Conservation (phyloP, 2,888 invertebrate genomes). For the Drosophila aldrichi region DNA sequence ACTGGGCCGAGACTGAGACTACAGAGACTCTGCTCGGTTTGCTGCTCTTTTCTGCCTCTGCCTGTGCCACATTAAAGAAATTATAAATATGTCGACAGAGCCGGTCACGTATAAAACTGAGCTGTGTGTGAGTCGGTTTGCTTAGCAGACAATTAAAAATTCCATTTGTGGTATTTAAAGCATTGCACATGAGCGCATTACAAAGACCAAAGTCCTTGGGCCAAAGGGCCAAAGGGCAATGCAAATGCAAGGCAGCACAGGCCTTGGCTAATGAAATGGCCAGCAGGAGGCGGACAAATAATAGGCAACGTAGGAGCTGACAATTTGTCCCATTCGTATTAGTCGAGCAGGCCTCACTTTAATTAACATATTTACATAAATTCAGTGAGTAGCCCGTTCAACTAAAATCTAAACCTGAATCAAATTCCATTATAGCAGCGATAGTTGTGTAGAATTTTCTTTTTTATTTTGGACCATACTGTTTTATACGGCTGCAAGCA, state of each 20-base stretch:
- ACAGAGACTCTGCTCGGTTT: no score
- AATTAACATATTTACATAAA: neutral
- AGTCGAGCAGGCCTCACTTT: neutral
- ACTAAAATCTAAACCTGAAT: neutral
- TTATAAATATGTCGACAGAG: conserved; percentile 56
- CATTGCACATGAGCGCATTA: conserved; percentile 52
- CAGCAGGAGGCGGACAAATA: conserved; percentile 20
- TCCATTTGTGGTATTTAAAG: conserved; percentile 64
- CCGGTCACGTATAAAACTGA: conserved; percentile 32
- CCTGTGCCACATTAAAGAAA: conserved; percentile 53
- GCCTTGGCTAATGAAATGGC: conserved; percentile 42
- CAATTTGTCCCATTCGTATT: neutral
- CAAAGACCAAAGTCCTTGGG: conserved; percentile 20
- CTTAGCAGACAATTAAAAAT: conserved; percentile 63
- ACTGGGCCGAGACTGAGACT: conserved; percentile 21
- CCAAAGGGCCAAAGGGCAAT: conserved; percentile 8
- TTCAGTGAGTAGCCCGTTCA: conserved; percentile 2
- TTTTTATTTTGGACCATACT: neutral
- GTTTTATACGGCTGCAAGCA: conserved; percentile 7
- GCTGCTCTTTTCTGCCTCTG: conserved; percentile 4
- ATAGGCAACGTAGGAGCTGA: neutral
- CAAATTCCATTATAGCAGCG: neutral
- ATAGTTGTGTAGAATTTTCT: neutral
- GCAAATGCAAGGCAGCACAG: conserved; percentile 2
- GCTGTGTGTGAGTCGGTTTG: conserved; percentile 33